Base-by-base conservation (phyloP, 1,140 invertebrate genomes). In the Pseudomyrmex concolor region DNA sequence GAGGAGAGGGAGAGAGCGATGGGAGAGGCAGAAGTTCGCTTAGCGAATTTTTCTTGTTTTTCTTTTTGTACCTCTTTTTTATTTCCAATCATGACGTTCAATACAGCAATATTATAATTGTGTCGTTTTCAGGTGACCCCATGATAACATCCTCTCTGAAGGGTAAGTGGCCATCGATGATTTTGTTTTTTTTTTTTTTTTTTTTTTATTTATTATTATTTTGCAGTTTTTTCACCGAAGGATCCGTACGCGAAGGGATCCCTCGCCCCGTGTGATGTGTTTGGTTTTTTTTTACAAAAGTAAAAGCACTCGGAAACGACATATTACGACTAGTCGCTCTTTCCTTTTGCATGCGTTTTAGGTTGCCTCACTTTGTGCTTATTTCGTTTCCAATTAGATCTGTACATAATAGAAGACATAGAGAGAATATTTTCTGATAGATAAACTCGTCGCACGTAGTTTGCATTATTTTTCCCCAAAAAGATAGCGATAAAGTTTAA, bases 111-210 rank as follows among this genome's bases (percentile, higher is more conserved):
- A 93, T 89, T 94, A 89, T 92, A 93, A 84, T 93, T 93, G 71
- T 94, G 90, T 93, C 89, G 87, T 94, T 94, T 94, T 92, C 93
- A 94, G 94, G 94, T 94, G 94, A 94, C 74, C 94, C 94, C 89
- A 94, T 94, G 94, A 94, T 94, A 94, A 94, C 94, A 93, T 94
- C 94, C 90, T 94, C 94, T 89, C 92, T 94, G 78, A 94, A 94
- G 93, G 93, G 94, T 94, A 94, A 94, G 94, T 94, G 89, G 91
- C 89, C 89, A 92, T 86, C 84, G 89, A 85, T 87, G 84, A 86
- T 91, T 89, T 85, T 3, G 2, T 83, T 77, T 62, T 86, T 89
- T 89, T 87, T 83, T 90, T 86, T 86, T 84, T 72, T 85, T 7
- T 34, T 34, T 34, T 86, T 84, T 72, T 85, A 2, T 34, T 34